These are phyloP conservation scores for Darevskia mixta DNA, from an alignment of 2,797 vertebrate genomes.

Conservation along the genomic window DNA sequence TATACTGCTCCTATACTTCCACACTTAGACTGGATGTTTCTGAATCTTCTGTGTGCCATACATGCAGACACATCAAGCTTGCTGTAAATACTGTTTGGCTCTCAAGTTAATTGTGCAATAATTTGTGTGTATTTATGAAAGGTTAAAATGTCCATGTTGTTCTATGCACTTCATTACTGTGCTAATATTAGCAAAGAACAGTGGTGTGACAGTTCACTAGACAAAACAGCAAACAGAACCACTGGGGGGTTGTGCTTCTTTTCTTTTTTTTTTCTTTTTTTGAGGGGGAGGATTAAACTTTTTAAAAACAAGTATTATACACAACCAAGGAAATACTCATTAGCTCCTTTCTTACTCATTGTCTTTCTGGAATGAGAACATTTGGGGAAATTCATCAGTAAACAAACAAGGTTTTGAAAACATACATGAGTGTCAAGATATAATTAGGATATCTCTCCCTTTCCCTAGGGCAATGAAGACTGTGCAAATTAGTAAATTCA, in stretches of 20 bases:
- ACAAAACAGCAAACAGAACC: conserved; percentile 7
- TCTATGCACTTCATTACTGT: conserved; percentile 35
- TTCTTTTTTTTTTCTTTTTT: not conserved
- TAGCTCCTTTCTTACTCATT: conserved; percentile 55
- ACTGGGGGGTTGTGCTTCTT: not conserved
- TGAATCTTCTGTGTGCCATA: not conserved
- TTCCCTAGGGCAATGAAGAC: conserved; percentile 51
- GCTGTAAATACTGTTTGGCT: conserved; percentile 4
- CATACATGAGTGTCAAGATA: conserved; percentile 42
- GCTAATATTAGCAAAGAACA: conserved; percentile 33
- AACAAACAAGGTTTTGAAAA: conserved; percentile 56
- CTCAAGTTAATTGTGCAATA: conserved; percentile 56
- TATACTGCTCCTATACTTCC: not conserved
- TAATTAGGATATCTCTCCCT: conserved; percentile 56
- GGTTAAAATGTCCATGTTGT: conserved; percentile 47
- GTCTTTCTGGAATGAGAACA: conserved; percentile 58
- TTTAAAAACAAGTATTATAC: not conserved
- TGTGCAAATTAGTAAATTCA: conserved; percentile 81
- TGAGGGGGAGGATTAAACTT: not conserved
- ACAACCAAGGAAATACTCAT: not conserved
- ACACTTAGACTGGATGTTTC: not conserved
- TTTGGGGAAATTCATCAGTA: conserved; percentile 42
- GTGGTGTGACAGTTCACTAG: conserved; percentile 18
- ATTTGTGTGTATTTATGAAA: conserved; percentile 52
- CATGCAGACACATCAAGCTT: not conserved